A percentile compares a stretch with the other conserved stretches of the same genome.
phyloP scores from a whole-genome alignment of 2,113 vertebrate species.

The Ahaetulla prasina region DNA sequence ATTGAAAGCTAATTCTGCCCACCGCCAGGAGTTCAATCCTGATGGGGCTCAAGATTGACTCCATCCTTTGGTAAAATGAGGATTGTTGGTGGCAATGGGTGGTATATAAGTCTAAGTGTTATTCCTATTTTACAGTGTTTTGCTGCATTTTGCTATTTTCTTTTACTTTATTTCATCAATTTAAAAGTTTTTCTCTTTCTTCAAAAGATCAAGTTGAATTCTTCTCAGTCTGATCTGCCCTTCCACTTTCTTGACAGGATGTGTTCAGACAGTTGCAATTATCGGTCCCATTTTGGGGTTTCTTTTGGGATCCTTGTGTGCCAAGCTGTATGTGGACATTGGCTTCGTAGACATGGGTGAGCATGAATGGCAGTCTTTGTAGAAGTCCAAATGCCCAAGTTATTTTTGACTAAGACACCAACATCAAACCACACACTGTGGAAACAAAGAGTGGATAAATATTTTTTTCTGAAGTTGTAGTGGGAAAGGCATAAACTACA shows the following conservation, averaged over 20 bases:
- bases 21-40: too few relatives aligned
- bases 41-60: too few relatives aligned
- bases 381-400: background rate
- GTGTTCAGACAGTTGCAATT: conserved; percentile 85
- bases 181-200: background rate
- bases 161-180: background rate
- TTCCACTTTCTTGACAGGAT: conserved; percentile 70
- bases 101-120: too few relatives aligned
- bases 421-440: background rate
- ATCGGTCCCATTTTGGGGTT: conserved; percentile 92
- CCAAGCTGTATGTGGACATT: conserved; percentile 90
- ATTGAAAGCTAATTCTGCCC: too few relatives aligned
- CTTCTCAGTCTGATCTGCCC: background rate
- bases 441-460: background rate
- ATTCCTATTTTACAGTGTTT: too few relatives aligned
- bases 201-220: background rate
- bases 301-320: conserved; percentile 86
- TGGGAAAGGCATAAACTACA: too few relatives aligned
- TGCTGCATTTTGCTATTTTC: background rate
- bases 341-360: conserved; percentile 89
- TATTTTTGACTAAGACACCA: background rate
- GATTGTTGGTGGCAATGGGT: too few relatives aligned
- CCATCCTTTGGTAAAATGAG: too few relatives aligned
- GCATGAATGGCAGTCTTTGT: conserved; percentile 10
- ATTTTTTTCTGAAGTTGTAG: too few relatives aligned